Conservation (phyloP, 2,113 vertebrate species). For the Cervus canadensis region DNA sequence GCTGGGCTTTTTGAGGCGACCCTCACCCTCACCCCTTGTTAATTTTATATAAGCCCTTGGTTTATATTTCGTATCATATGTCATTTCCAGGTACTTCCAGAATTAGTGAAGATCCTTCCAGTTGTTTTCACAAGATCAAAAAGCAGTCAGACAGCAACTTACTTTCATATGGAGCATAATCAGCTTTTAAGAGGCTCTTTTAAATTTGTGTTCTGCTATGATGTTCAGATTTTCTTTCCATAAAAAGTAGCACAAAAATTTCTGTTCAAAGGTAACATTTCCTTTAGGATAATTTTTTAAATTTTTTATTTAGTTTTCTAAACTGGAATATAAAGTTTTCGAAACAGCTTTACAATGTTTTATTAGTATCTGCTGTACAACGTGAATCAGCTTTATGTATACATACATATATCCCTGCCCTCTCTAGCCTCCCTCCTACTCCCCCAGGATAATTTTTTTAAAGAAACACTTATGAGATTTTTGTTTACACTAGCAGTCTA, state of each 20-base stretch:
- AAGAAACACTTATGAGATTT: neutral
- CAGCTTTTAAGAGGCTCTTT: neutral
- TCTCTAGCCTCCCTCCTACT: neutral
- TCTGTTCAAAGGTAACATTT: conserved; percentile 22
- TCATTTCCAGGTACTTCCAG: neutral
- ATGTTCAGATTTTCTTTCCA: neutral
- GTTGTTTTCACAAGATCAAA: neutral
- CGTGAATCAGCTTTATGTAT: neutral
- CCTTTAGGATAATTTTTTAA: neutral
- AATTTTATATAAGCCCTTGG: neutral
- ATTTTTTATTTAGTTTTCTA: neutral
- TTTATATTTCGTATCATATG: neutral
- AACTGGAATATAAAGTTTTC: neutral
- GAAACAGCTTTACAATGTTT: neutral
- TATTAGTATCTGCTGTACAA: neutral
- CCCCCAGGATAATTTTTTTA: neutral
- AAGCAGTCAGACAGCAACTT: neutral
- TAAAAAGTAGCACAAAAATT: neutral
- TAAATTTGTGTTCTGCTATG: neutral
- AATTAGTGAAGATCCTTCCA: neutral
- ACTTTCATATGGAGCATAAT: neutral
- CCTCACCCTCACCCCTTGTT: neutral
- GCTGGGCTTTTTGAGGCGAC: neutral
- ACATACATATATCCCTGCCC: neutral
- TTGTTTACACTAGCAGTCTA: neutral